Evolutionary conservation across 2,888 invertebrate species (phyloP).

Genomic region (Watsonalla cultraria): DNA sequence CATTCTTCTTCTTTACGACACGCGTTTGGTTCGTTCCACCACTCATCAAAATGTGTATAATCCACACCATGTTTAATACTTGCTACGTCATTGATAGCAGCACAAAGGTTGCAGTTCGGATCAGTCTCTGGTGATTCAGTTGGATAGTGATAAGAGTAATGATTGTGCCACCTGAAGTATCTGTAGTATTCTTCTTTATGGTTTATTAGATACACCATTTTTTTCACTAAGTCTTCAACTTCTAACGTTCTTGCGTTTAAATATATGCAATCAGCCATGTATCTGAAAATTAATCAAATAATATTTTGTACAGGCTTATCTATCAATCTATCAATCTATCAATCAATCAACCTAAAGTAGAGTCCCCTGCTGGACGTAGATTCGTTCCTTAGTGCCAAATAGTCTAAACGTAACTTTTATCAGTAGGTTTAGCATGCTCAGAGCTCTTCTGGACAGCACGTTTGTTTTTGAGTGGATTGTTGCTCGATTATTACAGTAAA

Average conservation of each 20-base stretch:
- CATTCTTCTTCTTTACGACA: too few species aligned
- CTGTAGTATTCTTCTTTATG: slow-evolving; percentile 24
- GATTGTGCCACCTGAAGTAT: slow-evolving; percentile 38
- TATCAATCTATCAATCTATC: too few species aligned
- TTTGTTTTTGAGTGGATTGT: too few species aligned
- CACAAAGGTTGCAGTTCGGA: slow-evolving; percentile 23
- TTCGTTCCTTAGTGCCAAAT: too few species aligned
- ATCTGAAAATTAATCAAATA: too few species aligned
- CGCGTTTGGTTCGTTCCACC: slow-evolving; percentile 3
- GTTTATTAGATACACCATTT: slow-evolving; percentile 28
- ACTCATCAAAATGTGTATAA: slow-evolving; percentile 6
- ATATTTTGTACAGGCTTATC: too few species aligned
- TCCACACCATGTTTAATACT: not conserved
- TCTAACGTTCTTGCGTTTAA: slow-evolving; percentile 12
- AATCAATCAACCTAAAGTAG: too few species aligned
- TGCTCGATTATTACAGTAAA: too few species aligned
- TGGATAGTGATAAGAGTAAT: slow-evolving; percentile 28
- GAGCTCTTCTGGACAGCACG: too few species aligned
- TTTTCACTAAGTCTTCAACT: slow-evolving; percentile 11
- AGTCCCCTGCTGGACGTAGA: too few species aligned
- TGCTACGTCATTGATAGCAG: not conserved
- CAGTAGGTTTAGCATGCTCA: too few species aligned
- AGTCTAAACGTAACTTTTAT: too few species aligned
- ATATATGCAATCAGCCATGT: slow-evolving; percentile 31
- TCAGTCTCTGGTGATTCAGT: slow-evolving; percentile 16